phyloP scores from a whole-genome alignment of 1,140 invertebrate species.

The Brachionus paranguensis region DNA sequence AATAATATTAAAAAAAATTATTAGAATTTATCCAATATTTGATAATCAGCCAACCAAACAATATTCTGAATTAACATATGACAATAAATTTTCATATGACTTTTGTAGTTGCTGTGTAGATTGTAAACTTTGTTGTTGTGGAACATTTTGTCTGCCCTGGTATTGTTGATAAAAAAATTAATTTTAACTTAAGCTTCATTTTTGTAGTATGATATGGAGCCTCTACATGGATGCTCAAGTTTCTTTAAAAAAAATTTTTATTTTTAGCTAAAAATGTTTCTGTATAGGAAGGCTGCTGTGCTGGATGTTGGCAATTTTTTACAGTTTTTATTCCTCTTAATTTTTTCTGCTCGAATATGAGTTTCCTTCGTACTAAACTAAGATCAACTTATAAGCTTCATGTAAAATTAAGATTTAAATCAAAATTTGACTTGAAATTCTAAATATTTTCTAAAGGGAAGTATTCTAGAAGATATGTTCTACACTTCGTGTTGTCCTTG shows the following conservation, averaged over 20 bases:
- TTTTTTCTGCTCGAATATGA: constrained; percentile 17
- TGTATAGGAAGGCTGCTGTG: neutral
- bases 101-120: constrained; percentile 32
- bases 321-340: neutral
- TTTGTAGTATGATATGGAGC: neutral
- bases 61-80: constrained; percentile 20
- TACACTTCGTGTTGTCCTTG: constrained; percentile 14
- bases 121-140: constrained; percentile 8
- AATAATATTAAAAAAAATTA: neutral
- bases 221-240: constrained; percentile 25
- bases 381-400: constrained; percentile 20
- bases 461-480: neutral
- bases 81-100: constrained; percentile 6
- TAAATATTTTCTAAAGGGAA: neutral
- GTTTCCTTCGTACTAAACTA: neutral
- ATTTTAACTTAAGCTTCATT: neutral
- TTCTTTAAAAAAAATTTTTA: neutral
- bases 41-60: neutral
- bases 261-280: neutral
- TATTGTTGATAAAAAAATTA: neutral
- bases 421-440: neutral
- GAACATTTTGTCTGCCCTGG: constrained; percentile 31
- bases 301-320: constrained; percentile 36
- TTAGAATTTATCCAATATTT: neutral
- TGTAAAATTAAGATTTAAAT: neutral